These are phyloP conservation scores for Calliphora vicina DNA, from an alignment of 1,140 invertebrate genomes.

Conservation along the genomic window DNA sequence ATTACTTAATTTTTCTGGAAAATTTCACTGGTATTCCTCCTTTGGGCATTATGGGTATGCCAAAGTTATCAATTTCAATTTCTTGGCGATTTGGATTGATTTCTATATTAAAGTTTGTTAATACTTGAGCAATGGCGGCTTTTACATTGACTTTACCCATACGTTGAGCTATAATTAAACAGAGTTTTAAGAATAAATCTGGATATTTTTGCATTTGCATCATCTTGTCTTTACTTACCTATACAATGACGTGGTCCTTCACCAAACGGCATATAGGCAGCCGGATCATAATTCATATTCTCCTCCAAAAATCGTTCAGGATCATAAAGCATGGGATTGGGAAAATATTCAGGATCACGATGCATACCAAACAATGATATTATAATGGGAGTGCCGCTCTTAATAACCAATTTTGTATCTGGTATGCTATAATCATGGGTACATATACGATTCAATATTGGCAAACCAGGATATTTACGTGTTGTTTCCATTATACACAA, in stretches of 20 bases:
- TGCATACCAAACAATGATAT: conserved; percentile 60
- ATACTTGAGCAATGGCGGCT: conserved; percentile 46
- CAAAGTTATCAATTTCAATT: conserved; percentile 42
- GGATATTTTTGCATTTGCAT: too few species aligned
- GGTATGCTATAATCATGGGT: conserved; percentile 60
- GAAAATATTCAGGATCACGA: conserved; percentile 66
- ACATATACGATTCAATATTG: conserved; percentile 65
- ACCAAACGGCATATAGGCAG: conserved; percentile 71
- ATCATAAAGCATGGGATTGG: conserved; percentile 70
- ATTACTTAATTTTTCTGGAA: conserved; percentile 31
- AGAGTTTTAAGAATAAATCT: background rate
- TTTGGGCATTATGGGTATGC: conserved; percentile 37
- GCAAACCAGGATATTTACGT: conserved; percentile 68
- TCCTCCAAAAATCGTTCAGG: conserved; percentile 69
- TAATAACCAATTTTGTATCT: conserved; percentile 52
- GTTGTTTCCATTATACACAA: conserved; percentile 66
- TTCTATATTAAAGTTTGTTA: conserved; percentile 52
- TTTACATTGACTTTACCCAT: conserved; percentile 56
- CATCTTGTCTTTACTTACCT: conserved; percentile 49
- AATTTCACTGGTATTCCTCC: conserved; percentile 37
- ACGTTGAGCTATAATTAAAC: conserved; percentile 42
- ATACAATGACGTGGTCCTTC: conserved; percentile 73
- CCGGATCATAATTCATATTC: conserved; percentile 49
- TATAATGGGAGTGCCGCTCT: conserved; percentile 59
- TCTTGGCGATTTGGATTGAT: conserved; percentile 23